Base-by-base conservation (phyloP, 2,797 vertebrate species). In the Ptychadena robeensis region DNA sequence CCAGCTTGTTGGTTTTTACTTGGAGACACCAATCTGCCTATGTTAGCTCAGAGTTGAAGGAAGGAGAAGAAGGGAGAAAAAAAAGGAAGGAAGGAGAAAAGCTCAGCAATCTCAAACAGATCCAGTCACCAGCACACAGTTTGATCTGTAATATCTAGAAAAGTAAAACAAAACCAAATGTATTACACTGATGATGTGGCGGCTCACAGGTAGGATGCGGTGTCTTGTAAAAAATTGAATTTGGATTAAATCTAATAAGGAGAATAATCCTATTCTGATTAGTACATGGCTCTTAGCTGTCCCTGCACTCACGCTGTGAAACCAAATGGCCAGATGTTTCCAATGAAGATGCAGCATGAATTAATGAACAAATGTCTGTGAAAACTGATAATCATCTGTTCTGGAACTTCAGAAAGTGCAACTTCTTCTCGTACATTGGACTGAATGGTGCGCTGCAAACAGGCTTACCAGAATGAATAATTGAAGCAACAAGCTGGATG, bases 251-350 rank as follows among this genome's bases (percentile, higher is more conserved):
- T 69, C 30, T 61, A 31, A 61, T 66, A 64, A 73, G 9, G 40
- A 57, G 22, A 9, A 11, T 59, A 83, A 83, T 73, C 25, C 63
- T 73, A 79, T 83, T 83, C 73, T 67, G 22, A 65, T 71, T 71
- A 65, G 57, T 79, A 79, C 40, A 74, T 37, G 35, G 35, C 77
- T 69, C 27, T 40, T 75, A 71, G 32, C 70, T 32, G 25, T 82
- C 53, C 32, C 6, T 61, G 57, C 15, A 2, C 25, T 35, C 76
- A 53, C 65, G 83, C 83, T 85, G 83, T 81, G 78, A 74, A 68
- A 63, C 44, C 78, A 76, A 85, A 85, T 64, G 65, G 66, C 25
- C 65, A 31, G 30, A 75, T 73, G 83, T 66, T 64, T 70, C 9
- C 76, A 85, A 85, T 65, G 78, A 61, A 64, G 48, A 31, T 12